Evolutionary conservation across 2,888 invertebrate genomes (phyloP), one percentile per base, ranked within the genome.

Genomic region (Reticulitermes lucifugus): DNA sequence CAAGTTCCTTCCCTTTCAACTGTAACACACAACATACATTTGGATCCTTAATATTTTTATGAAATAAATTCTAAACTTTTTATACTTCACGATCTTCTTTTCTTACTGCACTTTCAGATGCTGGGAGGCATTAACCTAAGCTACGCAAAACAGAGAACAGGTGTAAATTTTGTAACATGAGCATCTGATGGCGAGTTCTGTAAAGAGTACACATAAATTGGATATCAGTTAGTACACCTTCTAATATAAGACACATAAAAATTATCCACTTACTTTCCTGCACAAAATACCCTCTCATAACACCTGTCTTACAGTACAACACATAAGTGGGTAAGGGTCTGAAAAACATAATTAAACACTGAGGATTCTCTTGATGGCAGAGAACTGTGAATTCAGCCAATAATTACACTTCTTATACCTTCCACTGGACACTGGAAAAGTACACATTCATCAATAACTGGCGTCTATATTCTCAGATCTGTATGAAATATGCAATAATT

Each of bases 281-380:
- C 12, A 73, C 14, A 46, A 77, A 77, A 25, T 77, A 46, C 75
- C 43, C 35, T n/a, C 77, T 77, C 43, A 77, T 43, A 77, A 51
- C 51, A 75, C 22, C 43, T 75, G 41, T 46, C 43, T n/a, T 65
- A 65, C 65, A 65, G 25, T 10, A 65, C 65, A 65, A 10, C 2
- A 25, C 25, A 25, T 12, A 7, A 7, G 25, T 46, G 41, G 41
- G 46, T 41, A 73, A 73, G 3, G 41, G 22, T 77, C 41, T 46
- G 46, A 77, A 77, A 46, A 46, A 77, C 77, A 77, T 77, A 22
- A 10, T 65, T 5, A 65, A 22, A 77, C 77, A 77, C 77, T 77
- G 22, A 46, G 21, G 9, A 46, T 77, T 14, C n/a, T 46, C 21
- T 46, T 7, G 46, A 21, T 46, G 22, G 77, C 77, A 46, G 46